These are phyloP conservation scores for Tapera naevia DNA, from an alignment of 2,797 vertebrate species.

Conservation along the genomic window DNA sequence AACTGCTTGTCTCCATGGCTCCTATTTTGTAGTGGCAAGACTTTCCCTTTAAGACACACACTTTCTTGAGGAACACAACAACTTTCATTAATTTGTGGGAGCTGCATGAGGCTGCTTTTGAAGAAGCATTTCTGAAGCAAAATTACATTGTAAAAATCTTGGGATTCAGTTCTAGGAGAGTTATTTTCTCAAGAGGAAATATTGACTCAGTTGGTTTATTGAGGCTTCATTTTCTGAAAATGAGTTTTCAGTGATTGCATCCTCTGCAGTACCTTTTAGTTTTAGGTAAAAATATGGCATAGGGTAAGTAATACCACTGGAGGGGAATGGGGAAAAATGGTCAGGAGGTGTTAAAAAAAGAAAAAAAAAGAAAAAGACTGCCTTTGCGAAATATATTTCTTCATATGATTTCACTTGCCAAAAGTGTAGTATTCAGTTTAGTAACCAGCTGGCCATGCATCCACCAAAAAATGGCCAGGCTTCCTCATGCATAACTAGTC, in stretches of 20 bases:
- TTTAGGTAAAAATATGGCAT: background rate
- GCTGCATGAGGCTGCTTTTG: background rate
- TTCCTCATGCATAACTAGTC: background rate
- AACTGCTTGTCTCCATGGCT: background rate
- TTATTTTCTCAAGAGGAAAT: background rate
- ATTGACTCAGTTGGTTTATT: background rate
- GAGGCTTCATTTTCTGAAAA: background rate
- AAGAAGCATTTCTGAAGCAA: background rate
- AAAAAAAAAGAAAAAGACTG: too few species aligned
- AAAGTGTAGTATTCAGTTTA: background rate
- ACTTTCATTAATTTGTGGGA: background rate
- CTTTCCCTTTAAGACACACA: background rate
- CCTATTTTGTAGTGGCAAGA: background rate
- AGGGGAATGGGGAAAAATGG: rapidly evolving
- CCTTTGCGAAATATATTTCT: background rate
- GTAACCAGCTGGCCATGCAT: background rate
- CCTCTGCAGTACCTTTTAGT: background rate
- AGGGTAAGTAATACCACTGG: background rate
- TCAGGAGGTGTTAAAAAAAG: background rate
- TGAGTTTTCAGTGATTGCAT: background rate
- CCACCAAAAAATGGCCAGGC: background rate
- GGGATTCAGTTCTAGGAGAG: rapidly evolving
- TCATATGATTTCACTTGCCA: background rate
- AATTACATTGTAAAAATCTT: background rate
- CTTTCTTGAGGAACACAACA: background rate